Base-by-base conservation (phyloP, 2,797 vertebrate genomes). In the Chromis chromis region DNA sequence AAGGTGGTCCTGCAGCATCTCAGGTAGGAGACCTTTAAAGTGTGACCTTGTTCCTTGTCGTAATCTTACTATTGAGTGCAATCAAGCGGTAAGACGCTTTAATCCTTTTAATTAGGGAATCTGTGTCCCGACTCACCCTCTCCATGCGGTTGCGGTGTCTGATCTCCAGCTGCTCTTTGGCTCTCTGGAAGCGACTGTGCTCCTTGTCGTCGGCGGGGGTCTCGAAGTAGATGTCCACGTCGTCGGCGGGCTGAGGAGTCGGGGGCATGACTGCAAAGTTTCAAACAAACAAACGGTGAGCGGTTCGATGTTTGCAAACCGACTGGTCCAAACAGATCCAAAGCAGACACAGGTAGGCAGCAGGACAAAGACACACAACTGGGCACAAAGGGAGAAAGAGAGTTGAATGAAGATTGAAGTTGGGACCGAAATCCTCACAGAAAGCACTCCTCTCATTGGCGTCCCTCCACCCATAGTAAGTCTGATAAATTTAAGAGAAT, bases 191-290 rank as follows among this genome's bases (percentile, higher is more conserved):
- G 91, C 97, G 97, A 1, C 96, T 97, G 27, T 99, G 98, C 70
- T 99, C 98, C 8, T 97, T 97, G 83, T 99, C 98, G 33, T 99
- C 98, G 0, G 96, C 97, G 0, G 97, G 97, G 7, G 97, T 99
- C 94, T 99, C 97, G 2, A 99, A 98, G 92, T 99, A 99, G 74
- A 99, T 96, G 77, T 99, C 98, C 27, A 99, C 98, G 1, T 99
- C 97, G 24, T 98, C 98, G 2, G 96, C 96, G 42, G 98, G 96
- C 91, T 96, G 94, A 58, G 96, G 94, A 12, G 96, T 96, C 4
- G 96, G 94, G 4, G 94, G 94, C 66, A 95, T 91, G 92, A 89
- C 86, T 95, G 88, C 25, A 50, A 64, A 46, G 72, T 62, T 49
- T 39, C 76, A 13, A 82, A 62, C 67, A 77, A 7, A 46, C 17